Conservation (phyloP, 2,888 invertebrate species). For the Tanypteryx hageni region DNA sequence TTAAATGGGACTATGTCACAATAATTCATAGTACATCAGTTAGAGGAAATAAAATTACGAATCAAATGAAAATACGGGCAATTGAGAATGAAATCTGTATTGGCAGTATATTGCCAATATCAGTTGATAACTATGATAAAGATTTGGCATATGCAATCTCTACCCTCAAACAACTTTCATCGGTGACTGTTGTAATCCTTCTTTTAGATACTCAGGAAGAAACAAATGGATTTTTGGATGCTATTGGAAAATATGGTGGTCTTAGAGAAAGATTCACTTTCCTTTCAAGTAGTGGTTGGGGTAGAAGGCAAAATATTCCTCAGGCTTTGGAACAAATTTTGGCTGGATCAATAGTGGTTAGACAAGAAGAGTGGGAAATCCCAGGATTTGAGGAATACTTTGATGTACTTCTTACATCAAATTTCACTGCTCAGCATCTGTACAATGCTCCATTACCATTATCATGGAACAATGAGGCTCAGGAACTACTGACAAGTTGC, state of each 20-base stretch:
- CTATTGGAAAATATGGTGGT: conserved; percentile 70
- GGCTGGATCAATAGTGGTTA: conserved; percentile 39
- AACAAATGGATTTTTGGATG: conserved; percentile 72
- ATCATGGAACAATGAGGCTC: conserved; percentile 20
- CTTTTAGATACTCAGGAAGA: conserved; percentile 72
- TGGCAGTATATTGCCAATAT: not conserved
- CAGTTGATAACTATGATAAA: conserved; percentile 44
- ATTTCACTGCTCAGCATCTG: not conserved
- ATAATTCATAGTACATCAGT: conserved; percentile 65
- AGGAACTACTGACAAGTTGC: not conserved
- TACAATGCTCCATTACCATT: conserved; percentile 33
- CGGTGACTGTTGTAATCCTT: conserved; percentile 71
- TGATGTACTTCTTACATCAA: conserved; percentile 65
- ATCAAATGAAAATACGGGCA: not conserved
- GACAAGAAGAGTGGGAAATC: conserved; percentile 47
- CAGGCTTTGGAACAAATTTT: conserved; percentile 43
- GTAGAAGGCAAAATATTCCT: not conserved
- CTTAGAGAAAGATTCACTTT: conserved; percentile 70
- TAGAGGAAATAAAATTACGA: conserved; percentile 21
- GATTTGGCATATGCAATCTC: conserved; percentile 67
- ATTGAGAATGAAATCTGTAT: conserved; percentile 57
- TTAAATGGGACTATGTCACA: conserved; percentile 65
- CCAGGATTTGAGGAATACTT: conserved; percentile 60
- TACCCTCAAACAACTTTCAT: conserved; percentile 66
- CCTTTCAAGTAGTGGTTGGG: conserved; percentile 49